Conservation (phyloP, 35 echinoderm and acorn worm genomes). For the Apostichopus japonicus region DNA sequence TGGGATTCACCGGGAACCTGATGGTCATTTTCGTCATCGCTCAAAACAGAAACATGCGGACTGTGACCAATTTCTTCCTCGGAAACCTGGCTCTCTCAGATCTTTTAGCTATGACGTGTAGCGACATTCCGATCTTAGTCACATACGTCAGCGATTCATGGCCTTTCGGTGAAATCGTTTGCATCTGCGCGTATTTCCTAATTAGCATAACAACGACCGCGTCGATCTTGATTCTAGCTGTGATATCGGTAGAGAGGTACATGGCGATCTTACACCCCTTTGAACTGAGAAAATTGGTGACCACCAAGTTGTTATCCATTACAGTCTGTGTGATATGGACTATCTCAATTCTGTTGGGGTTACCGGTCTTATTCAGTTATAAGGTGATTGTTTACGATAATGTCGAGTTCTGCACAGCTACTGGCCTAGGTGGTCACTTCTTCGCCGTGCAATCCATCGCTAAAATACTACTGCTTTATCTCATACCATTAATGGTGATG, state of each 20-base stretch:
- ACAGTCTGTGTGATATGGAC: conserved; percentile 77
- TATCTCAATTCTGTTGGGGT: conserved; percentile 50
- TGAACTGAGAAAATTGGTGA: conserved; percentile 68
- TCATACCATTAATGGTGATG: conserved; percentile 75
- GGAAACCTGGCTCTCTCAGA: conserved; percentile 86
- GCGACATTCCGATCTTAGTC: conserved; percentile 80
- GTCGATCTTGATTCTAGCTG: conserved; percentile 79
- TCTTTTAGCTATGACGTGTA: conserved; percentile 71
- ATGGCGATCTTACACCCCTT: conserved; percentile 87
- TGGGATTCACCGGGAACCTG: conserved; percentile 76
- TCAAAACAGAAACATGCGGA: conserved; percentile 78
- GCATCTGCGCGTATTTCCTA: conserved; percentile 63
- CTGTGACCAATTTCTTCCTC: conserved; percentile 90
- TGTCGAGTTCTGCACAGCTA: background rate
- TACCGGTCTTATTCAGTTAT: conserved; percentile 51
- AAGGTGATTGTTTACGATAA: background rate
- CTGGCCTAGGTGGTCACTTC: background rate
- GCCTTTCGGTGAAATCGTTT: conserved; percentile 72
- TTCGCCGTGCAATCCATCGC: conserved; percentile 4
- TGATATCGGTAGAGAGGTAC: conserved; percentile 88
- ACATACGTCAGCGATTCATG: conserved; percentile 57
- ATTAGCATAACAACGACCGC: conserved; percentile 67
- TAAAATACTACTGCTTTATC: conserved; percentile 59
- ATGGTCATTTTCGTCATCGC: conserved; percentile 90
- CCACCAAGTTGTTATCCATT: conserved; percentile 59